A percentile compares a stretch with the other conserved stretches of the same genome.
phyloP scores from a whole-genome alignment of 2,888 invertebrate genomes.

The Drosophila hamatofila region DNA sequence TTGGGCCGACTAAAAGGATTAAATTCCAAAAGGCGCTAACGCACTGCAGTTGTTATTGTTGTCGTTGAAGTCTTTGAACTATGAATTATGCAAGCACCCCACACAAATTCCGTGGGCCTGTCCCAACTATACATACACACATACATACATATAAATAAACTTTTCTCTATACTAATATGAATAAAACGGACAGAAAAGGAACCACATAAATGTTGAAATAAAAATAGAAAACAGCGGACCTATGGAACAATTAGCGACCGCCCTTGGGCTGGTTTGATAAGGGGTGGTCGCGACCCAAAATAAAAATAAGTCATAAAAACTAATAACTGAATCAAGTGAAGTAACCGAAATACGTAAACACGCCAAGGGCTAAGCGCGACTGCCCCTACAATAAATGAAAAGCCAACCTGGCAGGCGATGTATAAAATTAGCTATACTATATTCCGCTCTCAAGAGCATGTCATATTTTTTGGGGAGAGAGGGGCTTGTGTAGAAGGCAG shows the following conservation, averaged over 20 bases:
- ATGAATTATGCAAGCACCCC: conserved; percentile 64
- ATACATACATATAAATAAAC: neutral
- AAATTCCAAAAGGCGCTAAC: conserved; percentile 58
- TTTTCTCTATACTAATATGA: neutral
- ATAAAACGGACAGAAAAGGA: conserved; percentile 12
- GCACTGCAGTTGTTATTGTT: conserved; percentile 36
- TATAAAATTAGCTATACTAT: conserved; percentile 24
- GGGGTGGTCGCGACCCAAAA: conserved; percentile 32
- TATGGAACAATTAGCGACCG: conserved; percentile 62
- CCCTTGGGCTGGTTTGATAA: conserved; percentile 34
- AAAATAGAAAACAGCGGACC: conserved; percentile 52
- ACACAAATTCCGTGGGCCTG: conserved; percentile 12
- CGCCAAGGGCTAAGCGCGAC: conserved; percentile 42
- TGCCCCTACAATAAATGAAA: neutral
- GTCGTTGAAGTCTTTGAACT: conserved; percentile 36
- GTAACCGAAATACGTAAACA: conserved; percentile 49
- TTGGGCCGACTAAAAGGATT: conserved; percentile 67
- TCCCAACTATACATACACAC: neutral
- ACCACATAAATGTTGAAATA: conserved; percentile 31
- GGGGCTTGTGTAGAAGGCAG: neutral
- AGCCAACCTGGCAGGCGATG: conserved; percentile 9
- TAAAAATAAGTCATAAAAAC: conserved; percentile 50
- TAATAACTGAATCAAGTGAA: conserved; percentile 64
- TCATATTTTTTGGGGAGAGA: neutral
- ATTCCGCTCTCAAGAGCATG: neutral